Evolutionary conservation across 2,888 invertebrate species (phyloP).

Genomic region (Piscicola geometra): DNA sequence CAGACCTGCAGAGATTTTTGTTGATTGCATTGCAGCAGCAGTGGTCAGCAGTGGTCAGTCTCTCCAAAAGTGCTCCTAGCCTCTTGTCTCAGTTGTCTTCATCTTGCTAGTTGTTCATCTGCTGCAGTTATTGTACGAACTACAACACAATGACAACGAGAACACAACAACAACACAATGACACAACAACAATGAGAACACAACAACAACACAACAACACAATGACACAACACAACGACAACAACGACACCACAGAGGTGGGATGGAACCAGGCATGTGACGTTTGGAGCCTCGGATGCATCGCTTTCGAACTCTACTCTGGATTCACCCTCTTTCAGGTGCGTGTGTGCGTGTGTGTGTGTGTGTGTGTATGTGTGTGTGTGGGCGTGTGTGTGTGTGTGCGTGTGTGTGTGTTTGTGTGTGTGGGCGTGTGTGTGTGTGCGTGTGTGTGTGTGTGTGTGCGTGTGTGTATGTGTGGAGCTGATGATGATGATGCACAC

Average conservation of each 20-base stretch:
- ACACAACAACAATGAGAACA: neutral
- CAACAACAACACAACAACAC: too few species aligned
- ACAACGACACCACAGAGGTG: too few species aligned
- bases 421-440: slow-evolving; percentile 8
- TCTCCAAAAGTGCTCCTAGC: too few species aligned
- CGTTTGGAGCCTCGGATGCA: slow-evolving; percentile 99
- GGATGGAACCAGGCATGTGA: slow-evolving; percentile 99
- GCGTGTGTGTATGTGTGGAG: neutral
- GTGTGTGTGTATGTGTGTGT: slow-evolving; percentile 19
- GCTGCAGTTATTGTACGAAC: too few species aligned
- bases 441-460: slow-evolving; percentile 14
- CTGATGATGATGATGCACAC: neutral
- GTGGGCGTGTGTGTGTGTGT: slow-evolving; percentile 1
- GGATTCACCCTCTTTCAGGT: neutral
- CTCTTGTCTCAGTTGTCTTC: too few species aligned
- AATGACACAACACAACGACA: too few species aligned
- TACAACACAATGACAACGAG: too few species aligned
- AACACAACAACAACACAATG: neutral
- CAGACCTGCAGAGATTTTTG: too few species aligned
- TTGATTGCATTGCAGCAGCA: too few species aligned
- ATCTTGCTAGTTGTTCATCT: too few species aligned
- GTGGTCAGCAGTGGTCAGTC: too few species aligned
- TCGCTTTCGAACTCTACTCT: slow-evolving; percentile 71
- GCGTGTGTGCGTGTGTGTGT: slow-evolving; percentile 15
- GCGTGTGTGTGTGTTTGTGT: slow-evolving; percentile 4